A percentile compares a stretch with the other conserved stretches of the same genome.
Evolutionary conservation across 2,888 invertebrate species (phyloP).

Genomic region (Cyrtodaria siliqua): DNA sequence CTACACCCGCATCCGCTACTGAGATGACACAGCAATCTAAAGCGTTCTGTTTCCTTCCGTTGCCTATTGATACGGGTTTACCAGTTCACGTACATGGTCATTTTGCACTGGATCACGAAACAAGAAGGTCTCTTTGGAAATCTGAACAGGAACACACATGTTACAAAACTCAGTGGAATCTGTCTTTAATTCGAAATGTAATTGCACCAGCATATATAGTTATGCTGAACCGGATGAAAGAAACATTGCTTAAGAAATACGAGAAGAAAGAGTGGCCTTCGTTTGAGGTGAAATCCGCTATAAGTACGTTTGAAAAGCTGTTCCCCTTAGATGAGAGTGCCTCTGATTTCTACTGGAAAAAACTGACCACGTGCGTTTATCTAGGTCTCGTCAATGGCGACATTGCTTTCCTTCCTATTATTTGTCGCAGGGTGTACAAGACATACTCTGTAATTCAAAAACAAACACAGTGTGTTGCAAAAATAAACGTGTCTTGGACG

Average conservation of each 20-base stretch:
- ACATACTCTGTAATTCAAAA: too few species aligned
- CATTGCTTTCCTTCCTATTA: slow-evolving; percentile 23
- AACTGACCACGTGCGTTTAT: slow-evolving; percentile 33
- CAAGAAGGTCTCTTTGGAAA: slow-evolving; percentile 68
- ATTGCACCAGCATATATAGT: slow-evolving; percentile 76
- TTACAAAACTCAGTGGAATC: slow-evolving; percentile 79
- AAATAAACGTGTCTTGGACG: neutral
- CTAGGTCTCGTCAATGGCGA: slow-evolving; percentile 8
- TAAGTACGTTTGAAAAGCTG: slow-evolving; percentile 20
- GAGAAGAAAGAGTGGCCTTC: too few species aligned
- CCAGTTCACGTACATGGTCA: slow-evolving; percentile 78
- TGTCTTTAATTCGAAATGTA: slow-evolving; percentile 67
- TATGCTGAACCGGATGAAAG: slow-evolving; percentile 51
- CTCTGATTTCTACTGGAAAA: slow-evolving; percentile 41
- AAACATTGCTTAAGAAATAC: slow-evolving; percentile 25
- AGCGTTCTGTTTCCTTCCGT: slow-evolving; percentile 78
- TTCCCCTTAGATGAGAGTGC: slow-evolving; percentile 39
- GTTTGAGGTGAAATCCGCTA: neutral
- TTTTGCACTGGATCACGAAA: slow-evolving; percentile 77
- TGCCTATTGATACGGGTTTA: slow-evolving; percentile 72
- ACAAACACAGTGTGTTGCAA: neutral
- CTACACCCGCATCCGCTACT: slow-evolving; percentile 44
- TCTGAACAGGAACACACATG: slow-evolving; percentile 63
- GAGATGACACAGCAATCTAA: neutral
- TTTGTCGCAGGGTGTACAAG: neutral